These are phyloP conservation scores for Rhinolophus sinicus DNA, from an alignment of 2,113 vertebrate species.

Conservation along the genomic window DNA sequence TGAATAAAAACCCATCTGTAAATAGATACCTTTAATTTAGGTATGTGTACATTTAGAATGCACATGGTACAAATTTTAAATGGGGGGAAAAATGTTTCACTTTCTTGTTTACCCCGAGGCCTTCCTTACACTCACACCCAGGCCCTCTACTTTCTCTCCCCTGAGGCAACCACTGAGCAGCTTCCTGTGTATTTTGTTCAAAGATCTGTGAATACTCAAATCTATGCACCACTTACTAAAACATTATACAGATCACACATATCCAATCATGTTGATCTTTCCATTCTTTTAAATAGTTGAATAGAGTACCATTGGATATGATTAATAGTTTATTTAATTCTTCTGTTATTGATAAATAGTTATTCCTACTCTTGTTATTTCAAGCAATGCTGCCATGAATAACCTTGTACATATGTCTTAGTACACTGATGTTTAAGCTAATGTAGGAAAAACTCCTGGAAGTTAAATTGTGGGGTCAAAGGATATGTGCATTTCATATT, in stretches of 20 bases:
- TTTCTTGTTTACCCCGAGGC: fast-evolving
- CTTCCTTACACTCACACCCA: background rate
- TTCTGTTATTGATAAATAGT: background rate
- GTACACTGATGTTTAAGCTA: background rate
- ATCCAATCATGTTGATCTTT: fast-evolving
- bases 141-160: background rate
- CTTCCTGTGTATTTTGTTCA: background rate
- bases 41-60: background rate
- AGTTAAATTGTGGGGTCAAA: background rate
- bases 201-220: background rate
- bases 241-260: background rate
- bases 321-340: background rate
- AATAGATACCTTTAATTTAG: background rate
- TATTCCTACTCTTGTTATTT: background rate
- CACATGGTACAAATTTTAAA: background rate
- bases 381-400: background rate
- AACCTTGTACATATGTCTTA: background rate
- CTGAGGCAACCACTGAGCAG: background rate
- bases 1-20: background rate
- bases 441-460: background rate
- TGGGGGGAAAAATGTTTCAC: background rate
- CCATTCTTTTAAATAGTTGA: background rate
- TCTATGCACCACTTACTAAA: background rate
- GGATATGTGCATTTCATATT: background rate
- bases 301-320: background rate